Base-by-base conservation (phyloP, 2,888 invertebrate species). In the Parnassius apollo region DNA sequence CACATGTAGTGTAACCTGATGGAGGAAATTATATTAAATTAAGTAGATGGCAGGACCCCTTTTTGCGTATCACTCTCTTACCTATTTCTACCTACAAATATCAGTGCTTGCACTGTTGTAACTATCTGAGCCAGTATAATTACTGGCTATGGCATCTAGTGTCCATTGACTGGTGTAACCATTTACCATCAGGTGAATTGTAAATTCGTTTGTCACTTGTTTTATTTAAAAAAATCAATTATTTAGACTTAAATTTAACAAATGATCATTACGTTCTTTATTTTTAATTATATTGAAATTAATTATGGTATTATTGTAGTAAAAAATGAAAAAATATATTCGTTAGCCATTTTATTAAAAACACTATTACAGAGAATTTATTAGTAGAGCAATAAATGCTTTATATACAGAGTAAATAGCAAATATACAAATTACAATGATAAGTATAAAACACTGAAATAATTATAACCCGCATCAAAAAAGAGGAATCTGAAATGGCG, bases 331-430 rank as follows among this genome's bases (percentile, higher is more conserved):
- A 9, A 42, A 49, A 61, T 62, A 13, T 57, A 9, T 13, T 35
- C 25, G 75, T 80, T 71, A 71, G 64, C 70, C 54, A 64, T 86
- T 86, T 35, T 85, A 85, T 83, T 85, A 79, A 65, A 84, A 84
- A 85, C 70, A 73, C 85, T 83, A 83, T 76, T 77, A 83, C 82
- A 85, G 78, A 80, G 73, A 78, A 72, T 78, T 78, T 78, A 76
- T 74, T 66, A 79, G 75, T 79, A 59, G 51, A 70, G 77, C 74
- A 75, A 69, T 67, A 71, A 68, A 72, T 65, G 63, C 65, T 65
- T 60, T 62, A 65, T 66, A 61, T 68, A 70, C 67, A 68, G 35
- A 63, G 53, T 62, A 48, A 63, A 52, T 66, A 69, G 65, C 67
- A 68, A 69, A 66, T 72, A 68, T 71, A 71, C 69, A 71, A 69